Base-by-base conservation (phyloP, 2,888 invertebrate genomes). In the Caenorhabditis sp. region DNA sequence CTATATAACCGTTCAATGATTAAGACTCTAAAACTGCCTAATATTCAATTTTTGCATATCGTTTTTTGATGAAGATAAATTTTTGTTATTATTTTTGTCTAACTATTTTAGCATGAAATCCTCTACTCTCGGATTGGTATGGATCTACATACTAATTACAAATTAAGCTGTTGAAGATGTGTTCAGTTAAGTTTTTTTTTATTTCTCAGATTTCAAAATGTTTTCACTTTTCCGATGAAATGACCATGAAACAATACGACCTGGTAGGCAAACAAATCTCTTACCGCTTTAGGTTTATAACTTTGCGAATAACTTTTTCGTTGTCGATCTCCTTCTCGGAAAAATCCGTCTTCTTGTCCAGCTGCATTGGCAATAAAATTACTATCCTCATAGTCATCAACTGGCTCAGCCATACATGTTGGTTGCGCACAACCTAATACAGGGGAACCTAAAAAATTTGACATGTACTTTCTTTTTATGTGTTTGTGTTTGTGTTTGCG, bases 361-460 rank as follows among this genome's bases (percentile, higher is more conserved):
- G 75, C 74, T 10, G 65, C 76, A 63, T 85, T 83, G 0, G 81
- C 80, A 36, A 83, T 69, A 61, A 85, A 85, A n/a, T 75, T 67
- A 36, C 82, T 81, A 61, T 87, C 85, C 59, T 87, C 86, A 10
- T 78, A 73, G 49, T 85, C 85, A 36, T 83, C 84, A 20, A 65
- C 69, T 23, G 78, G 76, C 26, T 82, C 72, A 0, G 84, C 78
- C 49, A 85, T 83, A 70, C 86, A 86, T 23, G 84, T 83, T 14
- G 86, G 86, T 69, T 86, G 86, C 10, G 86, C 86, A 72, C 86
- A 86, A 10, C 86, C 86, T 26, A 86, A 76, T 12, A 86, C 85
- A 20, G 82, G 82, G 4, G 71, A 67, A 25, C 82, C 82, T 81
- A 36, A 12, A 71, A 53, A 60, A 25, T 25, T 31, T n/a, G n/a